Base-by-base conservation (phyloP, 2,888 invertebrate species). In the Epirrita christyi region DNA sequence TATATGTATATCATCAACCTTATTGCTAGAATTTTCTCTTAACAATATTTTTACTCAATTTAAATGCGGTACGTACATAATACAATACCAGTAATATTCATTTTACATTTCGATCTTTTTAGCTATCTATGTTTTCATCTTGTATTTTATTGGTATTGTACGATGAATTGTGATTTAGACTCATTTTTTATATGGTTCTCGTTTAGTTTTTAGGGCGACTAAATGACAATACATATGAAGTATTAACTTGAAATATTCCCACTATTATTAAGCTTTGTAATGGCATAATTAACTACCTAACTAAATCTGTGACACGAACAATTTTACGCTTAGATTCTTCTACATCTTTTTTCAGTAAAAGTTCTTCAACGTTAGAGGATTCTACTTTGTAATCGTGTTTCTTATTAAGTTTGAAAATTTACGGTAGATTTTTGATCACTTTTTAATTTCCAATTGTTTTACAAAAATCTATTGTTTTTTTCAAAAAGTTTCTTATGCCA, bases 141-240 rank as follows among this genome's bases (percentile, higher is more conserved):
- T 32, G 40, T 50, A 6, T 9, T 6, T 10, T 52, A 32, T 8
- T 50, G 47, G 53, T 59, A 49, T 67, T 64, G 64, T 66, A 64
- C 57, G 60, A 55, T 61, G 68, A 66, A 64, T 63, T 55, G 59
- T 64, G 40, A 72, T 73, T 72, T 51, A 44, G 45, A 61, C 68
- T 68, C 61, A 70, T 63, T 73, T 78, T n/a, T 84, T 86, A 89
- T 90, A 90, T 90, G 88, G 74, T 86, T 90, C 87, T 90, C 87
- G 82, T 90, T 91, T 90, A 88, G 90, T 90, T 75, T 76, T 86
- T 89, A 92, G 91, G 91, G 91, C 91, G 88, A 87, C 91, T 91
- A 90, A 92, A 91, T 89, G 91, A 92, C 88, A 88, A 88, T 84
- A 78, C 90, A 91, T 92, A 89, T 90, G 80, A 88, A 84, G 71